A percentile compares a stretch with the other conserved stretches of the same genome.
Evolutionary conservation across 2,888 invertebrate species (phyloP).

Genomic region (Cantharis lateralis): DNA sequence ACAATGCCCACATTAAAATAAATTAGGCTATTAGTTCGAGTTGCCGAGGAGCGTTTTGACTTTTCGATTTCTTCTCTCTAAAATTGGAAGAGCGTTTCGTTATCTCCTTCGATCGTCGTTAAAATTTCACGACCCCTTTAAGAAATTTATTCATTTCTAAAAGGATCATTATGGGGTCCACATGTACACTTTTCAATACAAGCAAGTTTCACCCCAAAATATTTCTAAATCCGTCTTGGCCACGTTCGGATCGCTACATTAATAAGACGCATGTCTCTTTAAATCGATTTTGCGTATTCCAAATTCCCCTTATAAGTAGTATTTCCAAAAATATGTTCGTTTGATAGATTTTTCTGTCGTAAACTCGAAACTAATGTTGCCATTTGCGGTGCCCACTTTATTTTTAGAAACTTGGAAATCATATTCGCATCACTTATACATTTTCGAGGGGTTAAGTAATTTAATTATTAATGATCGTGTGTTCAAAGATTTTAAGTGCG

Average conservation of each 20-base stretch:
- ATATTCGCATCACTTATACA: neutral
- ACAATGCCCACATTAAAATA: neutral
- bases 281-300: conserved; percentile 38
- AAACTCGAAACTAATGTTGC: conserved; percentile 18
- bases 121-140: neutral
- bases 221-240: conserved; percentile 27
- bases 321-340: conserved; percentile 38
- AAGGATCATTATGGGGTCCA: conserved; percentile 26
- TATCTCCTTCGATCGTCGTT: neutral
- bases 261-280: conserved; percentile 30
- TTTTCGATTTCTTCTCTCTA: neutral
- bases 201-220: conserved; percentile 18
- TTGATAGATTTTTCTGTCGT: conserved; percentile 11
- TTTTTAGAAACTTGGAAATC: conserved; percentile 8
- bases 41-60: neutral
- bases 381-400: conserved; percentile 10
- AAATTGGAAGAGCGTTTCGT: neutral
- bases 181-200: conserved; percentile 28
- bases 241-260: conserved; percentile 28
- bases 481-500: conserved; percentile 22
- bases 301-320: conserved; percentile 28
- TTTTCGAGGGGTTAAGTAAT: conserved; percentile 2
- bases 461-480: neutral
- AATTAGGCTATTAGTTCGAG: neutral
- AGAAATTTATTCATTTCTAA: conserved; percentile 24